Base-by-base conservation (phyloP, 2,888 invertebrate genomes). In the Deilephila porcellus region DNA sequence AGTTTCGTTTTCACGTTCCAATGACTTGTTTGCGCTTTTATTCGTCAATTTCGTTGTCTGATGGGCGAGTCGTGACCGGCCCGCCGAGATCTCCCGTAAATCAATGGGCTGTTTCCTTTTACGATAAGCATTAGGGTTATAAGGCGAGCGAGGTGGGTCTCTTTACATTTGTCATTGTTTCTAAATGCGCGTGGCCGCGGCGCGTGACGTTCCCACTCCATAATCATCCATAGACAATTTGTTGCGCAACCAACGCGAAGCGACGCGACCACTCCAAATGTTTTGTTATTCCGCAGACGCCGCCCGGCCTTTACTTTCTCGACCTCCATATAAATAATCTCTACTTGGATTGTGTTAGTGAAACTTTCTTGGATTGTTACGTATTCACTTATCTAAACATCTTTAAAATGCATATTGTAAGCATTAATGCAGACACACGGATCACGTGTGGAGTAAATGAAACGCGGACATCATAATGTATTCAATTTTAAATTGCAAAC, bases 1-100 rank as follows among this genome's bases (percentile, higher is more conserved):
- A 92, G 91, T 91, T 92, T 90, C 88, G 85, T 92, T 93, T 93
- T 93, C 89, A 91, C 91, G 93, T 90, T 87, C 88, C 87, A 90
- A 87, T 88, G 88, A 85, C 82, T 88, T 90, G 88, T 86, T 86
- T 83, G 85, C 86, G 83, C 85, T 85, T 87, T 90, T 87, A 86
- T 89, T 90, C 84, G 87, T 84, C 86, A 86, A 87, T 89, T 89
- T 85, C 80, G 85, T 86, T 86, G 86, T 83, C 81, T 87, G 87
- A 88, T 86, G 82, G 83, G 80, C 79, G 82, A 74, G 78, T 82
- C 78, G 82, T 80, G 85, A 83, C 91, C 90, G 89, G 84, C 81
- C 73, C 74, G 76, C 79, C 72, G 75, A 82, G 88, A 83, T 80
- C 90, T 84, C 78, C 78, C 80, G 78, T 80, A 82, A 88, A 88